Base-by-base conservation (phyloP, 2,113 vertebrate species). In the Protobothrops mucrosquamatus region DNA sequence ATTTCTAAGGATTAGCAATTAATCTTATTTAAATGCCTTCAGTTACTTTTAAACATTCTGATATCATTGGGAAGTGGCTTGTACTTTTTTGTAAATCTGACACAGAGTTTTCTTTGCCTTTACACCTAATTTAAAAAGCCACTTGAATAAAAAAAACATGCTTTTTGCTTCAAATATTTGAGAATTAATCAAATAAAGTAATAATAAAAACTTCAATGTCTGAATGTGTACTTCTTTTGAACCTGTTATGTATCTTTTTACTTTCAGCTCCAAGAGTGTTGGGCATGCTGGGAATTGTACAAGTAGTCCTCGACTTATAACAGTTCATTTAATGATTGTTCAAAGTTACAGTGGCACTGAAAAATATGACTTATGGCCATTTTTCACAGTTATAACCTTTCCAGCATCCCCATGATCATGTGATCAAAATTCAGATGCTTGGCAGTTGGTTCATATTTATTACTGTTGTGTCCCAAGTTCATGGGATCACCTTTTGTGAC, bases 101-200 rank as follows among this genome's bases (percentile, higher is more conserved):
- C 51, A 48, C 57, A 92, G 86, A 88, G 87, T 87, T 90, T 90
- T 43, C 74, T 64, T 88, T 64, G 10, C 34, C 34, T 93, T 48
- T 85, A 59, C 56, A 2, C 34, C 12, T 51, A 20, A 29, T 61
- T 87, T 52, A 6, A 89, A 74, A 52, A 64, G 69, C 34, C 74
- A 55, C 74, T 85, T 91, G 57, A 92, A 87, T 87, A 15, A 90
- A 94, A 26, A 59, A 81, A 51, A n/a, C 20, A 64, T 94, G 88
- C 91, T 90, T 89, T 85, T 74, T 91, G 55, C 90, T 61, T 56
- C 64, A 52, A 56, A 52, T 89, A 88, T 92, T 90, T 86, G 56
- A 55, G 85, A 86, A 81, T 55, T 91, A 20, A 89, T 69, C 91
- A 46, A 92, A 92, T 94, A 94, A 94, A 94, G 87, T 64, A 64